Percentiles rank a stretch among this genome's conserved stretches.
These are phyloP conservation scores for Bombylius discolor DNA, from an alignment of 2,888 invertebrate genomes.

Conservation along the genomic window DNA sequence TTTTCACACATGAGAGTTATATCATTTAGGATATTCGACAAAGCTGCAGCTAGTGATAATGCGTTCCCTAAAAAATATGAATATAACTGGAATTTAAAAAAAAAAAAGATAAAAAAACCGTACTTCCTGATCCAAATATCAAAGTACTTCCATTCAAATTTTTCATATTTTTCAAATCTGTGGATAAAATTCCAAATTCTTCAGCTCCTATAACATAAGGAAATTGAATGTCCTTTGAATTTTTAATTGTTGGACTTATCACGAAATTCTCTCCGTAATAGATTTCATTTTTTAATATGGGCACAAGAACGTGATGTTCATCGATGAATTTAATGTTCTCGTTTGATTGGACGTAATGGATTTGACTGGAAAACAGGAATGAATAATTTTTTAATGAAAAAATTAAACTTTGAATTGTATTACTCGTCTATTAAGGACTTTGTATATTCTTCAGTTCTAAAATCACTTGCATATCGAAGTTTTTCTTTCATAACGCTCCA, in stretches of 20 bases:
- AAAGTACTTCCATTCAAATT: background rate
- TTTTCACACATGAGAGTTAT: background rate
- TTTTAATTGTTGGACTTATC: background rate
- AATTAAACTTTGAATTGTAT: too few relatives aligned
- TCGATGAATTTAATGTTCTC: background rate
- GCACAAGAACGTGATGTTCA: background rate
- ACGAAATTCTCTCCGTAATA: background rate
- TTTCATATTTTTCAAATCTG: background rate
- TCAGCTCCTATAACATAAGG: background rate
- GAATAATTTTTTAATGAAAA: too few relatives aligned
- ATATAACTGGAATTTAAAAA: background rate
- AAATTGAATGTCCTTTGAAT: background rate
- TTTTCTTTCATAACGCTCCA: too few relatives aligned
- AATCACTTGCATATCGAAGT: too few relatives aligned
- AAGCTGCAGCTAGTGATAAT: background rate
- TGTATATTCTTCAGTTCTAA: too few relatives aligned
- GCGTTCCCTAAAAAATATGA: background rate
- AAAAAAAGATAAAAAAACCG: too few relatives aligned
- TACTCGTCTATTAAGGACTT: too few relatives aligned
- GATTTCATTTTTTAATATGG: background rate
- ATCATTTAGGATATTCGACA: background rate
- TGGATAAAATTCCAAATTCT: background rate
- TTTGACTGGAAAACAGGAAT: background rate
- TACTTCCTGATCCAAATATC: slow-evolving; percentile 1
- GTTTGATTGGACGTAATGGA: background rate